Base-by-base conservation (phyloP, 2,113 vertebrate genomes). In the Engraulis encrasicolus region DNA sequence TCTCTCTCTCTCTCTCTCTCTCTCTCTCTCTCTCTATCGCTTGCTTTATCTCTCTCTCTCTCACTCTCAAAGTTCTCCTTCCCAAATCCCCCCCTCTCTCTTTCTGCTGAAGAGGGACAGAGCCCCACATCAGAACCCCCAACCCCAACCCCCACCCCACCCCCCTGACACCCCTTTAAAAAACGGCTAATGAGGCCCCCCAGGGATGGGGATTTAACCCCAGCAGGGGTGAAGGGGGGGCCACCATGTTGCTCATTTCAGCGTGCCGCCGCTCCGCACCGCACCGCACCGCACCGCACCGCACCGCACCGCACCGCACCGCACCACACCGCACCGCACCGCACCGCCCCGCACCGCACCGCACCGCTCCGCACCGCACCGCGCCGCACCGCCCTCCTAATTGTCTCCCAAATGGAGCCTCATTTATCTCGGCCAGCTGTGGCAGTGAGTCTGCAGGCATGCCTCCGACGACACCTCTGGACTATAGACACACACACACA, bases 221-320 rank as follows among this genome's bases (percentile, higher is more conserved):
- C 80, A 23, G 80, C 19, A 58, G 52, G 80, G 80, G 80, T 81
- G 52, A 66, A 66, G 52, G 52, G 52, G 52, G 80, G 20, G 66
- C 80, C 52, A 81, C 37, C 36, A 2, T 81, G 80, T 81, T 58
- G 38, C 80, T 58, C 52, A 38, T 81, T 58, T 81, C n/a, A 81
- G 37, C 34, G 18, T 81, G 80, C 52, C 80, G 61, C 20, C 52
- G 50, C 50, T 6, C 34, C 36, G 80, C 52, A 52, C 61, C 80
- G 6, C 31, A n/a, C n/a, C n/a, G n/a, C n/a, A n/a, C n/a, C n/a
- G n/a, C 80, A 81, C 20, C 52, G 50, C 50, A 15, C 34, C 36
- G 80, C 52, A 52, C 61, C 80, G 6, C 80, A 81, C 20, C 52
- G 50, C 50, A 15, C 34, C 36, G 80, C 52, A 52, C 61, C 80